Conservation (phyloP, 2,888 invertebrate genomes). For the Hypena proboscidalis region DNA sequence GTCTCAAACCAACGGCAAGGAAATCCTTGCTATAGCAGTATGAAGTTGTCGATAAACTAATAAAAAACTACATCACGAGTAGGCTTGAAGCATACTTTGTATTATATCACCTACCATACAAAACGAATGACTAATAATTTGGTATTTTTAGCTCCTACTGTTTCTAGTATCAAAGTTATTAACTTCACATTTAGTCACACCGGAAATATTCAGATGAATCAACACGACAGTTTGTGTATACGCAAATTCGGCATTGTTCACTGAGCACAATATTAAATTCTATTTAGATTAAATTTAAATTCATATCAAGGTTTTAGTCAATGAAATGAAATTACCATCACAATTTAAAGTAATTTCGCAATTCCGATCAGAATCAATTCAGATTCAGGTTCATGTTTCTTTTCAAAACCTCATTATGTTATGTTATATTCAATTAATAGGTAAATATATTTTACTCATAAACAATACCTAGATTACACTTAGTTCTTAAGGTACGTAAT, state of each 20-base stretch:
- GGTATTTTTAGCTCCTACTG: constrained; percentile 46
- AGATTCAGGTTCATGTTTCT: too few species aligned
- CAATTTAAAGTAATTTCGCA: too few species aligned
- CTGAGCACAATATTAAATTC: neutral
- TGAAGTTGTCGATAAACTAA: constrained; percentile 1
- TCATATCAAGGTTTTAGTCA: too few species aligned
- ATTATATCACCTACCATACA: constrained; percentile 20
- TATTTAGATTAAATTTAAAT: too few species aligned
- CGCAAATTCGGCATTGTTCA: constrained; percentile 1
- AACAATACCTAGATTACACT: too few species aligned
- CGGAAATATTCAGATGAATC: constrained; percentile 52
- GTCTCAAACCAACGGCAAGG: too few species aligned
- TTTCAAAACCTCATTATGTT: too few species aligned
- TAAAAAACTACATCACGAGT: constrained; percentile 5
- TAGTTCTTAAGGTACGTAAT: neutral
- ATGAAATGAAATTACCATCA: too few species aligned
- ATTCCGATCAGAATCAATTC: too few species aligned
- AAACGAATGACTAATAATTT: constrained; percentile 41
- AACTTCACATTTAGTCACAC: constrained; percentile 52
- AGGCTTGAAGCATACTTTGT: constrained; percentile 14
- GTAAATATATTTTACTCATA: too few species aligned
- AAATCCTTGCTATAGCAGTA: too few species aligned
- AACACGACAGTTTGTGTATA: constrained; percentile 25
- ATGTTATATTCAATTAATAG: too few species aligned
- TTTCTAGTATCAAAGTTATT: constrained; percentile 48